These are phyloP conservation scores for Aelia acuminata DNA, from an alignment of 2,888 invertebrate species.

Conservation along the genomic window DNA sequence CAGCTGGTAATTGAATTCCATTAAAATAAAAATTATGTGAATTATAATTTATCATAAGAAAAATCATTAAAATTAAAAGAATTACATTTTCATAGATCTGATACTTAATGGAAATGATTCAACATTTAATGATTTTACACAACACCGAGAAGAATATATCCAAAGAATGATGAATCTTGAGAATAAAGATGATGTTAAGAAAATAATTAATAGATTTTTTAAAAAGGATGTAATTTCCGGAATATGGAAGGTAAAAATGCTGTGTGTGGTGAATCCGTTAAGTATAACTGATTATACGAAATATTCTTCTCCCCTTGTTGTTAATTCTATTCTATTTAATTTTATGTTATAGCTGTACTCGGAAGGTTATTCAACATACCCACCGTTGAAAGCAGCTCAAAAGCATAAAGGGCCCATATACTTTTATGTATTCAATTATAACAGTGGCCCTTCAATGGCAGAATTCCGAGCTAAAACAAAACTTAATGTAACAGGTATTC, in stretches of 20 bases:
- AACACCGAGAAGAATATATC: not conserved
- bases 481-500: conserved; percentile 45
- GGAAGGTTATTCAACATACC: conserved; percentile 24
- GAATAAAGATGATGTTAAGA: not conserved
- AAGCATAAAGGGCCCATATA: conserved; percentile 2
- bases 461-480: conserved; percentile 21
- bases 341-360: conserved; percentile 21
- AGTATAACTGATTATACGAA: too few species aligned
- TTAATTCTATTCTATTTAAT: not conserved
- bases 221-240: not conserved
- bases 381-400: conserved; percentile 20
- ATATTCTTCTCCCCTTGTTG: too few species aligned
- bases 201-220: conserved; percentile 5
- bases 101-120: conserved; percentile 3
- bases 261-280: too few species aligned
- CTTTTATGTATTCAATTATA: conserved; percentile 44
- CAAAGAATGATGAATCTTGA: conserved; percentile 27
- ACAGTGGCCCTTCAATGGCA: conserved; percentile 34
- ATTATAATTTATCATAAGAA: conserved; percentile 26
- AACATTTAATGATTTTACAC: not conserved
- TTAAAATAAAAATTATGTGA: not conserved
- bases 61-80: not conserved
- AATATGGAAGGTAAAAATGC: not conserved
- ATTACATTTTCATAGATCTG: not conserved
- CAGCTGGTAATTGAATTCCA: not conserved